Base-by-base conservation (phyloP, 2,888 invertebrate genomes). In the Plagiodera versicolora region DNA sequence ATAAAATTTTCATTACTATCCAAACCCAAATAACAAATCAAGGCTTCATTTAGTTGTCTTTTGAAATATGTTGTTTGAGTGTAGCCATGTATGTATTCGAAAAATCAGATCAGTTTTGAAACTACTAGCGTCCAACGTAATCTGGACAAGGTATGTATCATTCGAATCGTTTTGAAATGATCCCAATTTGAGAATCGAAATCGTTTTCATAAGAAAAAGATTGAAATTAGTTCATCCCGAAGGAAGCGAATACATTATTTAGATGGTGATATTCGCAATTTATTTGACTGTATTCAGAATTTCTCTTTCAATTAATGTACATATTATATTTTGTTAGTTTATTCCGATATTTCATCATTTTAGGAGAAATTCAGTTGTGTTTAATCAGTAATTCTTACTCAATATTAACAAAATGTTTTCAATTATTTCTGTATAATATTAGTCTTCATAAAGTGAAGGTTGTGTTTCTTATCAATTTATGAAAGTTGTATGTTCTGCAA, bases 391-490 rank as follows among this genome's bases (percentile, higher is more conserved):
- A 14, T 14, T 8, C 20, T 44, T 49, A 49, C 24, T 39, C 46
- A 58, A 59, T 30, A 39, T 39, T 1, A 3, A 20, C 14, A 24
- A 14, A n/a, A 53, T 17, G 8, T 58, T 58, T 58, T 53, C 17
- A 30, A 4, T 53, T 35, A 46, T 14, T 35, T 52, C 39, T 56
- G 19, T 18, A 35, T 56, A 51, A 24, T 51, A 50, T 56, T 51
- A 51, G 19, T 53, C 48, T 61, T 56, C 35, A 39, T 48, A 56
- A 46, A 35, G 44, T 58, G 28, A 58, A 54, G 55, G 61, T 61
- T 61, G 61, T 61, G 61, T 61, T 56, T 61, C 52, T 39, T 39
- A 39, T 54, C 57, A 44, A 57, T 52, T 56, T 61, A 47, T 56
- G 48, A 61, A 52, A 56, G 35, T 54, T 54, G 47, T 52, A 51